Evolutionary conservation across 2,113 vertebrate species (phyloP), one percentile per base, ranked within the genome.

Genomic region (Heterocephalus glaber): DNA sequence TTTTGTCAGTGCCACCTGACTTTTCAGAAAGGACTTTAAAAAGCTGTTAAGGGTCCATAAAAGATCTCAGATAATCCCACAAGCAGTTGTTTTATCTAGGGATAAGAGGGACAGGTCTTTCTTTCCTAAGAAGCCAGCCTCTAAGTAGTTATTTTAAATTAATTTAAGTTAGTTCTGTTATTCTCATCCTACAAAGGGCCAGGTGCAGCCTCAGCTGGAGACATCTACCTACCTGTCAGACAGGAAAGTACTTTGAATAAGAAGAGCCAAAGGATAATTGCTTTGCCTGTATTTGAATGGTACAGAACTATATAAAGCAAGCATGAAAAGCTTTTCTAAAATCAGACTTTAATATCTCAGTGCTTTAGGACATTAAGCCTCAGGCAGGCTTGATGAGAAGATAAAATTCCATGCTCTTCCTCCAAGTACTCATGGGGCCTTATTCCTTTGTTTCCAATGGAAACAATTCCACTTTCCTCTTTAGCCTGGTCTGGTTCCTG

Each of bases 101-200:
- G 28, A 61, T 26, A 47, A 41, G 44, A 83, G 89, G 7, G 66
- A 16, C 9, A 60, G 66, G 26, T 1, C 14, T 86, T 81, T 89
- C 44, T 49, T 30, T 17, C 16, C 65, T 70, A 86, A 97, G 72
- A 90, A 81, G 44, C 20, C n/a, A 54, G 16, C 30, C 26, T 56
- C 49, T 61, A 84, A 28, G n/a, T 68, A 6, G 12, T 93, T 89
- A 83, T 89, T 96, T 96, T 79, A 86, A 79, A 44, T 87, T 74
- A 56, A 54, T 56, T 81, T 24, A 28, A 65, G 56, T 41, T 79
- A 38, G 58, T 76, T 91, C 35, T 68, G 24, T 80, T 90, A 63
- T 68, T 92, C 44, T 96, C 28, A n/a, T 52, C 4, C 68, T 52
- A 49, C 26, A 87, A 61, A 89, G 38, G 38, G 58, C 38, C 52